These are phyloP conservation scores for Conops quadrifasciatus DNA, from an alignment of 2,888 invertebrate genomes.

Conservation along the genomic window DNA sequence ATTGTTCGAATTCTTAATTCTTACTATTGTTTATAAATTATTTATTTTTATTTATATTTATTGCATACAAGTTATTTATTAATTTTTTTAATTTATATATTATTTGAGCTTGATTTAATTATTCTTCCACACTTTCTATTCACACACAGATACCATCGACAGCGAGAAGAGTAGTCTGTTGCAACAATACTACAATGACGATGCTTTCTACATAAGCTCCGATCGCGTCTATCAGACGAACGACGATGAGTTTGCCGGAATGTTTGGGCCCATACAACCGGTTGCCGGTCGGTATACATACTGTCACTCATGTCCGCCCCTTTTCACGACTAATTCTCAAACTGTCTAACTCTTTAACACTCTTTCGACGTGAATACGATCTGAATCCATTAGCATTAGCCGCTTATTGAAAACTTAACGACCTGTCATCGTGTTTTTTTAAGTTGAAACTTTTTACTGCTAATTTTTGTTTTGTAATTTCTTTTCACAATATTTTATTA, in stretches of 20 bases:
- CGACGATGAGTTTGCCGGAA: constrained; percentile 63
- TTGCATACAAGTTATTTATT: constrained; percentile 26
- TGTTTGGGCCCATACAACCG: constrained; percentile 63
- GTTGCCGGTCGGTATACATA: constrained; percentile 61
- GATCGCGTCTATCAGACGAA: constrained; percentile 64
- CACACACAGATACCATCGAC: constrained; percentile 58
- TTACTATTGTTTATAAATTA: background rate
- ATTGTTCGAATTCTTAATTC: background rate
- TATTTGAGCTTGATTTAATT: constrained; percentile 22
- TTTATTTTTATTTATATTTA: constrained; percentile 4
- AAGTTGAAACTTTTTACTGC: no score
- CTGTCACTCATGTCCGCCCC: background rate
- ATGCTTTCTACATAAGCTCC: constrained; percentile 62
- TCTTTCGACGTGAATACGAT: background rate
- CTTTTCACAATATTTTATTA: no score
- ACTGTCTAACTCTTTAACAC: background rate
- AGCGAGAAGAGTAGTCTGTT: constrained; percentile 59
- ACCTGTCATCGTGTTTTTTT: no score
- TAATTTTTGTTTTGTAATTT: no score
- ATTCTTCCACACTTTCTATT: constrained; percentile 30
- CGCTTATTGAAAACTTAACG: no score
- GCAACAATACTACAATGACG: constrained; percentile 64
- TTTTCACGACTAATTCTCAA: background rate
- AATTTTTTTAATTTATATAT: background rate
- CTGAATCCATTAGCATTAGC: no score